Evolutionary conservation across 2,888 invertebrate genomes (phyloP), one percentile per base, ranked within the genome.

Genomic region (Drosophila lutescens): DNA sequence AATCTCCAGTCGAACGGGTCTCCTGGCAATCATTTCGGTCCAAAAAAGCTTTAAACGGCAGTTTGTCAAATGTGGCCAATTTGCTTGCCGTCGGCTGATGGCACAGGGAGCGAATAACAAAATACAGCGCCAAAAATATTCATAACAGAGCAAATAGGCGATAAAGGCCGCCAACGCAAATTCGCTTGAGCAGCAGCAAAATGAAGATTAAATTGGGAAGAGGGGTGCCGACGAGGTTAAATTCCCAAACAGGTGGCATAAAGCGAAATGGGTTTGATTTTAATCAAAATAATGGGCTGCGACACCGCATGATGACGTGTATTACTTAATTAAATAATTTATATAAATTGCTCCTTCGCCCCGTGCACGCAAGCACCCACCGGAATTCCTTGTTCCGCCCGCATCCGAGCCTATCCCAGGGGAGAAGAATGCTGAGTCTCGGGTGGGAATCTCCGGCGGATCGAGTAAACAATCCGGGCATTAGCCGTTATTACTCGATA

Each of bases 251-350:
- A 79, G 86, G 84, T 83, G 86, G 77, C 84, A 77, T 80, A 76
- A 84, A 76, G 76, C 60, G 79, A 70, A 85, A 87, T 85, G 79
- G 79, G 82, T 85, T 80, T 86, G 86, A 87, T 87, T 87, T 78
- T 80, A 83, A 88, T 89, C 89, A 86, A 81, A 89, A 76, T 88
- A 83, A 83, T 83, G 86, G 84, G 72, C 67, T 76, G 53, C 67
- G 65, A 71, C 58, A 70, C 76, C 74, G 67, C 74, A 65, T 70
- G 76, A 82, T 81, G 88, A 86, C 78, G 86, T 76, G 75, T 77
- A 78, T 71, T 77, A 72, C 84, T 81, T 86, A 86, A 87, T 83
- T 83, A 83, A 86, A 86, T 83, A 86, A 83, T 83, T 86, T 80
- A 81, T 84, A 83, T 84, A 70, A 79, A 83, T 83, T 84, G 78